Conservation (phyloP, 2,888 invertebrate genomes). For the Drosophila histrio region DNA sequence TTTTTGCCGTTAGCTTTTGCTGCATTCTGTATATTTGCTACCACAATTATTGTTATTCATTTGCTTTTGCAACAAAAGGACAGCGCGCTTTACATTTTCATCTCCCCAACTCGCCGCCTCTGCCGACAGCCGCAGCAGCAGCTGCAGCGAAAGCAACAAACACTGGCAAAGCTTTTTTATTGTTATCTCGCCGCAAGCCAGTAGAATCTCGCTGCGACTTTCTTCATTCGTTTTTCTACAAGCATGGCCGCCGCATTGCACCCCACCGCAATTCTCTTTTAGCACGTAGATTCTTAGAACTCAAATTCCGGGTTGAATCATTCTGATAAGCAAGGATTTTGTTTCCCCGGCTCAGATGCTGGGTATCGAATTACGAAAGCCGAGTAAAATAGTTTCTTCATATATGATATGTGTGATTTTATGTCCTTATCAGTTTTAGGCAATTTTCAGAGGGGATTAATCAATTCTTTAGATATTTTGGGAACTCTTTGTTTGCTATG, state of each 20-base stretch:
- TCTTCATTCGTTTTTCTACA: slow-evolving; percentile 19
- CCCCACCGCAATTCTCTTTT: slow-evolving; percentile 10
- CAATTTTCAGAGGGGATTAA: too few species aligned
- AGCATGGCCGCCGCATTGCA: not conserved
- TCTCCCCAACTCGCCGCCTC: slow-evolving; percentile 7
- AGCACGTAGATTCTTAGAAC: slow-evolving; percentile 19
- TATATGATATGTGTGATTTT: too few species aligned
- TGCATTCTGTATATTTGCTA: slow-evolving; percentile 1
- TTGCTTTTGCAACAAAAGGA: slow-evolving; percentile 44
- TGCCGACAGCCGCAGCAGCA: slow-evolving; percentile 13
- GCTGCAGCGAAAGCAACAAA: slow-evolving; percentile 1
- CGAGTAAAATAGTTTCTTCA: too few species aligned
- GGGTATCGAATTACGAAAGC: not conserved
- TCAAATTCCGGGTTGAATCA: not conserved
- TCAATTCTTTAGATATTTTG: too few species aligned
- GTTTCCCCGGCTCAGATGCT: not conserved
- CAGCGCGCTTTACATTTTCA: slow-evolving; percentile 40
- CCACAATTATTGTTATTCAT: slow-evolving; percentile 32
- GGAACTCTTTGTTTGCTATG: too few species aligned
- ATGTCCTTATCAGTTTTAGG: too few species aligned
- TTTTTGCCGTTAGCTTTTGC: slow-evolving; percentile 39
- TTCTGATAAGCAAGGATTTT: not conserved
- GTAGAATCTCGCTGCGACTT: slow-evolving; percentile 13
- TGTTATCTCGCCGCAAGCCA: slow-evolving; percentile 34
- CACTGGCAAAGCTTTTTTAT: slow-evolving; percentile 6